phyloP scores from a whole-genome alignment of 64 coral and sea anemone species.

The Orbicella faveolata region DNA sequence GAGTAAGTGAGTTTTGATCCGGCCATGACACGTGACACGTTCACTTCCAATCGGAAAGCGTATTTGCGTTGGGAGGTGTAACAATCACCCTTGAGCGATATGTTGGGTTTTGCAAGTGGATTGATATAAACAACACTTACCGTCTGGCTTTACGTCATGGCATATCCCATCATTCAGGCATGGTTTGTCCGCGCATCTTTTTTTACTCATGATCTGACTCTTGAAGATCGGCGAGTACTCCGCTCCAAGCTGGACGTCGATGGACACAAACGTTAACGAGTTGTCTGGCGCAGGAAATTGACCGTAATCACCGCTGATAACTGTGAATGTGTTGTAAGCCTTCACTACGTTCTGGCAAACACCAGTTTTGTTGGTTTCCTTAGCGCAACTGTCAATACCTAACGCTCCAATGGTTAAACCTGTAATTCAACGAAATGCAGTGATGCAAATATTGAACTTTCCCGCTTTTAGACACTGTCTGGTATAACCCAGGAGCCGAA shows the following conservation, averaged over 20 bases:
- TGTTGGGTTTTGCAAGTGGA: too few relatives aligned
- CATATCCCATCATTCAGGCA: constrained; percentile 63
- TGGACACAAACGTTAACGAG: constrained; percentile 58
- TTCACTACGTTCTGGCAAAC: constrained; percentile 43
- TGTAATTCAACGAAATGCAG: neutral
- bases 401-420: constrained; percentile 29
- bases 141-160: constrained; percentile 47
- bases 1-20: too few relatives aligned
- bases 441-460: too few relatives aligned
- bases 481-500: too few relatives aligned
- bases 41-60: too few relatives aligned
- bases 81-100: too few relatives aligned
- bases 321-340: constrained; percentile 29
- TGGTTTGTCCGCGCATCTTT: constrained; percentile 48
- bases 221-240: neutral
- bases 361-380: constrained; percentile 37
- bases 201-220: neutral
- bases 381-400: constrained; percentile 55
- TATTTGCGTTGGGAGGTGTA: too few relatives aligned
- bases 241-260: constrained; percentile 42
- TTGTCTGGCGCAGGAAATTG: constrained; percentile 52
- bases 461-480: too few relatives aligned
- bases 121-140: neutral
- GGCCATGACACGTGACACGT: too few relatives aligned
- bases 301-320: constrained; percentile 66